Conservation (phyloP, 1,140 invertebrate genomes). For the Pogonomyrmex californicus region DNA sequence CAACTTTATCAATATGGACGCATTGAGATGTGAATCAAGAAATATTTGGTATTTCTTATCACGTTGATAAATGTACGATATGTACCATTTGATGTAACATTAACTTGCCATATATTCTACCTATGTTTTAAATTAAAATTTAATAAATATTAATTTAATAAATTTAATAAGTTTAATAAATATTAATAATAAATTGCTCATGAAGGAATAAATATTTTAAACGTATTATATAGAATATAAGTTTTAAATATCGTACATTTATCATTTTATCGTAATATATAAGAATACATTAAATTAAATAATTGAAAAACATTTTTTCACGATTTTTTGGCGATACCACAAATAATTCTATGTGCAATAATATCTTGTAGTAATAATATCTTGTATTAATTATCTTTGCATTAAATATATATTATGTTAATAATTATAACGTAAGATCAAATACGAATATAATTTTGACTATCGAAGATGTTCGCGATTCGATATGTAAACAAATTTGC, state of each 20-base stretch:
- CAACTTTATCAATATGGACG: slow-evolving; percentile 50
- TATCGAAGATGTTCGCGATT: neutral
- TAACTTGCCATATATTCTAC: slow-evolving; percentile 13
- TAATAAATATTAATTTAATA: neutral
- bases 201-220: neutral
- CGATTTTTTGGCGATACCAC: neutral
- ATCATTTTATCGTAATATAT: slow-evolving; percentile 21
- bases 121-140: neutral
- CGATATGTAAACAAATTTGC: slow-evolving; percentile 20
- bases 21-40: slow-evolving; percentile 2
- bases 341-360: neutral
- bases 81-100: neutral
- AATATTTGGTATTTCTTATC: slow-evolving; percentile 30
- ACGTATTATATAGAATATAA: neutral
- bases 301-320: neutral
- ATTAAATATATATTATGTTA: slow-evolving; percentile 11
- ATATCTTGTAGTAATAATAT: neutral
- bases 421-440: neutral
- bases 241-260: slow-evolving; percentile 24
- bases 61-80: neutral
- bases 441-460: slow-evolving; percentile 1
- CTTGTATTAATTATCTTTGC: neutral
- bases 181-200: neutral
- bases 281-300: slow-evolving; percentile 22
- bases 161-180: too few species aligned